Conservation (phyloP, 1,140 invertebrate species). For the Caligus rogercresseyi region DNA sequence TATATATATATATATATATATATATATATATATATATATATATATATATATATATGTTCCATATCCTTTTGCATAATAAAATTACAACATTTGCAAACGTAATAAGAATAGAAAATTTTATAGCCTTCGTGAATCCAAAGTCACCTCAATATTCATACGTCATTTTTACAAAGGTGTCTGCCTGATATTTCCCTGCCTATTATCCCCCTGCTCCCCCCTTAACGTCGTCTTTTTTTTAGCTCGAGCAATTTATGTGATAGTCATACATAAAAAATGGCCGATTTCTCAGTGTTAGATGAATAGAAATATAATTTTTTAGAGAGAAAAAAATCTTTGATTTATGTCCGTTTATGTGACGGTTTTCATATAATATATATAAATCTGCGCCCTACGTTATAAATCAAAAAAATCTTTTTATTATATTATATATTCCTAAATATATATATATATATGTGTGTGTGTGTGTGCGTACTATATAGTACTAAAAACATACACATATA, state of each 20-base stretch:
- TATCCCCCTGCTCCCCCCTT: too few species aligned
- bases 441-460: neutral
- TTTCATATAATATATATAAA: constrained; percentile 1
- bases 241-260: neutral
- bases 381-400: neutral
- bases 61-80: too few species aligned
- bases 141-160: too few species aligned
- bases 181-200: too few species aligned
- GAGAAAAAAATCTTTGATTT: neutral
- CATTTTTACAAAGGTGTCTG: too few species aligned
- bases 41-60: too few species aligned
- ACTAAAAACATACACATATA: neutral
- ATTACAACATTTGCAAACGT: too few species aligned
- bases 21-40: too few species aligned
- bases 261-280: neutral
- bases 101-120: too few species aligned
- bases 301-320: neutral
- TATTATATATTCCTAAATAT: neutral
- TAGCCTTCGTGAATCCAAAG: too few species aligned
- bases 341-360: neutral
- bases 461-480: neutral
- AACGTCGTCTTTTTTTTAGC: too few species aligned
- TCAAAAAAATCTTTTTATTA: neutral
- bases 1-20: too few species aligned
- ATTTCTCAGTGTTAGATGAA: neutral